These are phyloP conservation scores for Druon quercuslanigerum DNA, from an alignment of 1,140 invertebrate species.

Conservation along the genomic window DNA sequence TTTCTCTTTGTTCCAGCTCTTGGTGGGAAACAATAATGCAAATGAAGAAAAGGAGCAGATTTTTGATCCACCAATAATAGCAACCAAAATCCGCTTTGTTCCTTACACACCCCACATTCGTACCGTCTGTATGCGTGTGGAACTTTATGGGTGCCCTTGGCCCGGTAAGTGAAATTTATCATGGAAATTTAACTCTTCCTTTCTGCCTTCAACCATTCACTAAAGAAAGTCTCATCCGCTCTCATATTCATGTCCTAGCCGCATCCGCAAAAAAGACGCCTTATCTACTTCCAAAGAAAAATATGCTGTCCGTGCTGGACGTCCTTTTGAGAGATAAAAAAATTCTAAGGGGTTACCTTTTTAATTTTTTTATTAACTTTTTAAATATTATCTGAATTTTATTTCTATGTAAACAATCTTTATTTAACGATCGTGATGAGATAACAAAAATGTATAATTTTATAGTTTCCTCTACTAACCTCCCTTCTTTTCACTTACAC, in stretches of 20 bases:
- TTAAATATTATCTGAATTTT: no score
- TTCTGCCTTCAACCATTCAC: neutral
- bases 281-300: neutral
- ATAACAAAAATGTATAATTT: no score
- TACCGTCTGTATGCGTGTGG: conserved; percentile 92
- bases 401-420: no score
- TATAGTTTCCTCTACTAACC: no score
- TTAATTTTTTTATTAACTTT: no score
- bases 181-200: conserved; percentile 43
- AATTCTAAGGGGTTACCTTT: no score
- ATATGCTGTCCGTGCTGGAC: neutral
- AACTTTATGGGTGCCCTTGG: conserved; percentile 91
- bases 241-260: neutral
- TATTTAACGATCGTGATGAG: no score
- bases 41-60: conserved; percentile 86
- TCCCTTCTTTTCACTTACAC: no score
- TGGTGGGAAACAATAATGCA: conserved; percentile 91
- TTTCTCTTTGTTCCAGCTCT: conserved; percentile 81
- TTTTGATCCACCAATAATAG: conserved; percentile 89
- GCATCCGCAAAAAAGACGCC: neutral
- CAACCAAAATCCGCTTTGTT: conserved; percentile 90
- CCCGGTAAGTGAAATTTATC: conserved; percentile 83
- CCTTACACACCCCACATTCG: conserved; percentile 89
- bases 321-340: no score
- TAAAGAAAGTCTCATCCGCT: neutral